These are phyloP conservation scores for Vombatus ursinus DNA, from an alignment of 2,113 vertebrate species.

Conservation along the genomic window DNA sequence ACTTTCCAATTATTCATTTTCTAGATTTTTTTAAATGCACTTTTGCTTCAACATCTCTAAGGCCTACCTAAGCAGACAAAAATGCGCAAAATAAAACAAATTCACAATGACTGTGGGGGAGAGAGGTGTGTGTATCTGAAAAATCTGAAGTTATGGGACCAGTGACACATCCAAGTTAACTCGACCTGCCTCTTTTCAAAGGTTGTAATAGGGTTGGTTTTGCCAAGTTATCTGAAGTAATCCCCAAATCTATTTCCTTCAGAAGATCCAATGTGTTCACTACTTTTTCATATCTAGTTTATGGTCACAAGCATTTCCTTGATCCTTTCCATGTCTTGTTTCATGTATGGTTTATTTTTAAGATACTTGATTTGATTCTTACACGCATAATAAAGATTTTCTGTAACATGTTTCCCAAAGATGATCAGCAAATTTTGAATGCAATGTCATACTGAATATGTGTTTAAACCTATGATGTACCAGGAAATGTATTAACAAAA, in stretches of 20 bases:
- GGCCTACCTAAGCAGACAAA: slow-evolving; percentile 1
- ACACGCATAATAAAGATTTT: background rate
- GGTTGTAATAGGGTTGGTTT: background rate
- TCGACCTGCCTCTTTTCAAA: background rate
- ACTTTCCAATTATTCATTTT: slow-evolving; percentile 58
- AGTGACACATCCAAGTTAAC: slow-evolving; percentile 5
- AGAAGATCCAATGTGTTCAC: background rate
- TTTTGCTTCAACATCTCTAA: slow-evolving; percentile 39
- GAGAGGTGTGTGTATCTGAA: slow-evolving; percentile 2
- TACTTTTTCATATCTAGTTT: background rate
- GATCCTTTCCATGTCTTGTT: background rate
- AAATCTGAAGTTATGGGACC: background rate
- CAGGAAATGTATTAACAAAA: background rate
- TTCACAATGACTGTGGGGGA: slow-evolving; percentile 3
- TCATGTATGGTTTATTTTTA: slow-evolving; percentile 51
- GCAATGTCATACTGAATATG: slow-evolving; percentile 47
- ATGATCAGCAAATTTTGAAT: slow-evolving; percentile 50
- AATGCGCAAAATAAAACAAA: slow-evolving; percentile 40
- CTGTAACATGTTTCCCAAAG: slow-evolving; percentile 16
- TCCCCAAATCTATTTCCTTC: background rate
- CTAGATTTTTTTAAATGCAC: slow-evolving; percentile 59
- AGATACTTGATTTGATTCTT: slow-evolving; percentile 17
- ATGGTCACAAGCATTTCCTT: background rate
- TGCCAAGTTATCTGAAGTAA: background rate
- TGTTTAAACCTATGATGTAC: slow-evolving; percentile 7